phyloP scores from a whole-genome alignment of 1,140 invertebrate species.

The Zophobas morio region DNA sequence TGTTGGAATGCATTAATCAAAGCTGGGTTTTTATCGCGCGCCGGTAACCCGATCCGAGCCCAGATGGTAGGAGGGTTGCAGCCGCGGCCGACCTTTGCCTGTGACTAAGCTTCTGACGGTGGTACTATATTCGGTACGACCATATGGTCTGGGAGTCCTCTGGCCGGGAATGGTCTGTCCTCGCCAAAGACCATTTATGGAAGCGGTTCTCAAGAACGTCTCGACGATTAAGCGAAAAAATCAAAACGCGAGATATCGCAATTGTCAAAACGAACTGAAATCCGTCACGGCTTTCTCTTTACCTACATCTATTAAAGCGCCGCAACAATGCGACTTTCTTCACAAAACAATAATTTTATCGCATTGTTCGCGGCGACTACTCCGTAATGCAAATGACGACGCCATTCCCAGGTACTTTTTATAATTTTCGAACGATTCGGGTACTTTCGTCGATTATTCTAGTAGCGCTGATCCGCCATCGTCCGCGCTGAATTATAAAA shows the following conservation, averaged over 20 bases:
- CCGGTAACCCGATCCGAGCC: neutral
- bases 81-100: neutral
- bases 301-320: neutral
- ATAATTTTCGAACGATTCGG: no score
- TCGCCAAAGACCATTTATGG: conserved; percentile 17
- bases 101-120: neutral
- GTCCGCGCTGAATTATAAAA: conserved; percentile 23
- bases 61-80: conserved; percentile 1
- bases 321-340: conserved; percentile 23
- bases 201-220: conserved; percentile 34
- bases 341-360: conserved; percentile 16
- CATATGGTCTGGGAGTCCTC: conserved; percentile 18
- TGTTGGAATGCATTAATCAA: conserved; percentile 16
- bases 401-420: neutral
- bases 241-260: no score
- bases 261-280: no score
- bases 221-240: neutral
- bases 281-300: neutral
- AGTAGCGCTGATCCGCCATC: neutral
- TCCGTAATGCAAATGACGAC: conserved; percentile 14
- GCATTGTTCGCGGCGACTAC: neutral
- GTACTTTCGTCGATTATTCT: neutral
- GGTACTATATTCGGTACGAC: conserved; percentile 19
- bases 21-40: neutral
- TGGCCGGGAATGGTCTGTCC: conserved; percentile 2